A percentile compares a stretch with the other conserved stretches of the same genome.
Evolutionary conservation across 2,797 vertebrate genomes (phyloP).

Genomic region (Pangasius djambal): DNA sequence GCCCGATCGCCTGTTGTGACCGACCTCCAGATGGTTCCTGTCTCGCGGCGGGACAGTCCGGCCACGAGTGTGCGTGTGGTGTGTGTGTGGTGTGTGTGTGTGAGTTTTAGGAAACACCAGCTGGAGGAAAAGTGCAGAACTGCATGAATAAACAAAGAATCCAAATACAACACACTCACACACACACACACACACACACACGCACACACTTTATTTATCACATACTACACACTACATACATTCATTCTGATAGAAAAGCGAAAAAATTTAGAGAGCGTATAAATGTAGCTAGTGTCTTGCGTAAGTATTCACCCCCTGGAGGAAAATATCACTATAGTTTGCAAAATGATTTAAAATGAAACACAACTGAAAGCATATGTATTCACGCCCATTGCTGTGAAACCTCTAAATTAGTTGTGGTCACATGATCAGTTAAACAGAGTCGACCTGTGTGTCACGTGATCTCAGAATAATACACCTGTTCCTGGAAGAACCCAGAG

Average conservation of each 20-base stretch:
- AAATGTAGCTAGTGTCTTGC: background rate
- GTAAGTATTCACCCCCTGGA: background rate
- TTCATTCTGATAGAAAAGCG: background rate
- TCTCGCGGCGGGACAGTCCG: slow-evolving; percentile 64
- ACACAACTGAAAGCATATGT: no score
- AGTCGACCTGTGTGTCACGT: background rate
- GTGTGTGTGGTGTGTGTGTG: slow-evolving; percentile 54
- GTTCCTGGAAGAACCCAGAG: background rate
- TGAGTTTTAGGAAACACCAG: slow-evolving; percentile 64
- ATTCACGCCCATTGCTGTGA: no score
- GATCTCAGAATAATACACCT: background rate
- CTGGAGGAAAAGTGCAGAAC: slow-evolving; percentile 60
- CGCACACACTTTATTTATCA: background rate
- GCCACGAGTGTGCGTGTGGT: background rate
- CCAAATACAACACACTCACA: background rate
- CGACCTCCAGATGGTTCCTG: slow-evolving; percentile 71
- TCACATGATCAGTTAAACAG: no score
- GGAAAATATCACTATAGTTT: background rate
- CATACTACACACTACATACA: background rate
- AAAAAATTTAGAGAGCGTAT: background rate
- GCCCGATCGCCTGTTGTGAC: slow-evolving; percentile 70
- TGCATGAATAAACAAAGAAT: background rate
- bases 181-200: background rate
- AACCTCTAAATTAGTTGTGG: no score
- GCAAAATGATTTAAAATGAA: background rate